These are phyloP conservation scores for Xyrauchen texanus DNA, from an alignment of 2,113 vertebrate species.

Conservation along the genomic window DNA sequence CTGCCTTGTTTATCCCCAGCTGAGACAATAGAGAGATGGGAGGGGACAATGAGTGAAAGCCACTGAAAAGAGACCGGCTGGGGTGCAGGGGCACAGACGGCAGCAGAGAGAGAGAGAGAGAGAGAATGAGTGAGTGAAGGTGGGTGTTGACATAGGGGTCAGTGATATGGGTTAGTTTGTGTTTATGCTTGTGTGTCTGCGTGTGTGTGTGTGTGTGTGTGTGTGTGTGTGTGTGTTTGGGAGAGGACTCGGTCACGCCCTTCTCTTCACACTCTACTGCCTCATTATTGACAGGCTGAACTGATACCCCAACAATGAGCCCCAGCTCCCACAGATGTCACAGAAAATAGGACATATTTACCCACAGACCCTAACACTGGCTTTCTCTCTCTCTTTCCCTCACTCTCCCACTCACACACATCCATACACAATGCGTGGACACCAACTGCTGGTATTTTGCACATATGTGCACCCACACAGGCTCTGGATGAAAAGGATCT, in stretches of 20 bases:
- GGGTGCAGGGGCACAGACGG: slow-evolving; percentile 58
- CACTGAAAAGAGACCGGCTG: slow-evolving; percentile 30
- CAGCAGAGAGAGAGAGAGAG: slow-evolving; percentile 47
- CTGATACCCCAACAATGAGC: slow-evolving; percentile 76
- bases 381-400: slow-evolving; percentile 36
- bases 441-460: slow-evolving; percentile 59
- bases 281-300: slow-evolving; percentile 75
- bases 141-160: slow-evolving; percentile 62
- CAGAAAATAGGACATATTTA: slow-evolving; percentile 43
- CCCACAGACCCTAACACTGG: slow-evolving; percentile 25
- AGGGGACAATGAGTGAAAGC: slow-evolving; percentile 46
- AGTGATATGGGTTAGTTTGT: slow-evolving; percentile 57
- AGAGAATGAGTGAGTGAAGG: background rate
- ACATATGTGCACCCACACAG: slow-evolving; percentile 42
- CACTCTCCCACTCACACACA: no score
- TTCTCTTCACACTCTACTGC: slow-evolving; percentile 75
- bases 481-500: background rate
- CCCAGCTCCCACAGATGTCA: slow-evolving; percentile 62
- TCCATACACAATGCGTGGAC: slow-evolving; percentile 55
- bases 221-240: slow-evolving; percentile 27
- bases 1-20: slow-evolving; percentile 62
- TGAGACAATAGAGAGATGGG: slow-evolving; percentile 71
- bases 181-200: slow-evolving; percentile 37
- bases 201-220: slow-evolving; percentile 41
- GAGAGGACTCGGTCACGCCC: slow-evolving; percentile 73